These are phyloP conservation scores for Anas platyrhynchos DNA, from an alignment of 2,113 vertebrate genomes.

Conservation along the genomic window DNA sequence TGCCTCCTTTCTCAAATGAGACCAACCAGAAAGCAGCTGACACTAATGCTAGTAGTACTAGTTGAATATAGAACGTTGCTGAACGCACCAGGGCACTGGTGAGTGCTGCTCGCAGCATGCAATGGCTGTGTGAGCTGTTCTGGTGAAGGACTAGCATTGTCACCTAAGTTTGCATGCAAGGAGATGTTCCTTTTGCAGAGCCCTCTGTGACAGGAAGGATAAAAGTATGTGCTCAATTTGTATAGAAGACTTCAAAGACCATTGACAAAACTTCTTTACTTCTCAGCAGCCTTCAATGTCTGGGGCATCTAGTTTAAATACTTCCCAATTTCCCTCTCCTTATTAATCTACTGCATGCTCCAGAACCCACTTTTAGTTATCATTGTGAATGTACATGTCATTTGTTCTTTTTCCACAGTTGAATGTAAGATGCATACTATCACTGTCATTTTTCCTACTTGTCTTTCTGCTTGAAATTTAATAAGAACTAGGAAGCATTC, in stretches of 20 bases:
- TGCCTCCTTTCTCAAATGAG: slow-evolving; percentile 52
- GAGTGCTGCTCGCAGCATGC: background rate
- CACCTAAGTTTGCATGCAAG: background rate
- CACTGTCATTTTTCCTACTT: background rate
- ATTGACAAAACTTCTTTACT: background rate
- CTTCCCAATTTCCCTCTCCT: background rate
- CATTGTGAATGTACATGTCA: background rate
- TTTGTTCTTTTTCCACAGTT: background rate
- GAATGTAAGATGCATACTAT: background rate
- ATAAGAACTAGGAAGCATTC: background rate
- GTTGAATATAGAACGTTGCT: background rate
- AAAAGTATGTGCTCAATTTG: background rate
- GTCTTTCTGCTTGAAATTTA: background rate
- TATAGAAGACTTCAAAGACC: background rate
- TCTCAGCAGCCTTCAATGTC: background rate
- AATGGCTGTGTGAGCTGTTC: background rate
- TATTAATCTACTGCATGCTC: background rate
- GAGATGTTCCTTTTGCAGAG: background rate
- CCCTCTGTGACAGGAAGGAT: background rate
- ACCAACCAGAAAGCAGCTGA: slow-evolving; percentile 8
- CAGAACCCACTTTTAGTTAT: background rate
- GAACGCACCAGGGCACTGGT: background rate
- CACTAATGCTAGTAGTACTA: background rate
- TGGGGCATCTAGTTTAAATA: background rate
- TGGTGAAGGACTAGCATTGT: background rate